Conservation (phyloP, 2,888 invertebrate genomes). For the Melanotus villosus region DNA sequence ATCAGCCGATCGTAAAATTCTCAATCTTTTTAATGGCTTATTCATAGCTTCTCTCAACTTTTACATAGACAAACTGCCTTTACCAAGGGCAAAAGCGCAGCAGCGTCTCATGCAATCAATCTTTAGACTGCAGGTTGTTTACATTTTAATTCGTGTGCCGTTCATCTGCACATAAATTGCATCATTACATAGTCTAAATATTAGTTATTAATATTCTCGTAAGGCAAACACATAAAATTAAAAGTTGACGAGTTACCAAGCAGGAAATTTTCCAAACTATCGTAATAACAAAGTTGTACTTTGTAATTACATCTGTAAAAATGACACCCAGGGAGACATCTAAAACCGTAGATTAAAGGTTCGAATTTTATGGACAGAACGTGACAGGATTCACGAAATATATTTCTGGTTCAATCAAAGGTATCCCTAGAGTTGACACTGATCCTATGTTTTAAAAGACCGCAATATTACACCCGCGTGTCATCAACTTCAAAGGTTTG, state of each 20-base stretch:
- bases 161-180: constrained; percentile 7
- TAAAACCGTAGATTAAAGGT: too few species aligned
- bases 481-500: constrained; percentile 5
- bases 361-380: too few species aligned
- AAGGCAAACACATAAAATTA: background rate
- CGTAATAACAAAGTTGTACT: too few species aligned
- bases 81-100: background rate
- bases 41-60: too few species aligned
- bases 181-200: background rate
- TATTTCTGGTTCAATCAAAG: background rate
- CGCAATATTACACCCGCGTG: background rate
- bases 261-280: background rate
- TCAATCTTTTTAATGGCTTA: too few species aligned
- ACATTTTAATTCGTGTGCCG: constrained; percentile 1
- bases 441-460: too few species aligned
- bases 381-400: background rate
- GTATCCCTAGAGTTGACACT: too few species aligned
- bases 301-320: too few species aligned
- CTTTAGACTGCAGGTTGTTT: background rate
- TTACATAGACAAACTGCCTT: too few species aligned
- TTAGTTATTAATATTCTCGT: background rate
- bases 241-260: background rate
- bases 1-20: too few species aligned
- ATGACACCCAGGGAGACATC: too few species aligned
- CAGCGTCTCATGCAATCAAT: background rate